Conservation (phyloP, 2,797 vertebrate genomes). For the Threskiornis aethiopicus region DNA sequence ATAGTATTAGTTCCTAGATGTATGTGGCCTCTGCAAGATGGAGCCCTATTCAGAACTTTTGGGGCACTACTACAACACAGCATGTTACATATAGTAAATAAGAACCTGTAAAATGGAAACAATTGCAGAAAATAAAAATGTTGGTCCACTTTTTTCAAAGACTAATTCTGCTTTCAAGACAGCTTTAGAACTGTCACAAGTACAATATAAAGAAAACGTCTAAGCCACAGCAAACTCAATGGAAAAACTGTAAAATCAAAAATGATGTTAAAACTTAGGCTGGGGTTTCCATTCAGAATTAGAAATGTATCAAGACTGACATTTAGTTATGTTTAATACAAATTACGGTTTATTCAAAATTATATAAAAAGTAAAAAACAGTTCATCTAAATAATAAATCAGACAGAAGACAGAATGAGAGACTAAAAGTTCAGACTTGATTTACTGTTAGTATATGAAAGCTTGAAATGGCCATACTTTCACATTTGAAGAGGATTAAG, state of each 20-base stretch:
- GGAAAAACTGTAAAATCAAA: not conserved
- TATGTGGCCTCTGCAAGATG: not conserved
- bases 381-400: not conserved
- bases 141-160: not conserved
- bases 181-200: not conserved
- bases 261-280: not conserved
- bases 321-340: not conserved
- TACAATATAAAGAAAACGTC: not conserved
- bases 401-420: not conserved
- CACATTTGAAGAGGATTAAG: not conserved
- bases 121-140: not conserved
- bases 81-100: not conserved
- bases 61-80: not conserved
- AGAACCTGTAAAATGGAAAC: not conserved
- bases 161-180: not conserved
- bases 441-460: not conserved
- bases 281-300: not conserved
- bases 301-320: not conserved
- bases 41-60: not conserved
- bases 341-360: not conserved
- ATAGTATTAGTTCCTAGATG: not conserved
- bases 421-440: not conserved
- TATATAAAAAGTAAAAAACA: not conserved
- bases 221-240: not conserved
- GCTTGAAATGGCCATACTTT: not conserved